phyloP scores from a whole-genome alignment of 2,797 vertebrate species.

The Sphenodon punctatus region DNA sequence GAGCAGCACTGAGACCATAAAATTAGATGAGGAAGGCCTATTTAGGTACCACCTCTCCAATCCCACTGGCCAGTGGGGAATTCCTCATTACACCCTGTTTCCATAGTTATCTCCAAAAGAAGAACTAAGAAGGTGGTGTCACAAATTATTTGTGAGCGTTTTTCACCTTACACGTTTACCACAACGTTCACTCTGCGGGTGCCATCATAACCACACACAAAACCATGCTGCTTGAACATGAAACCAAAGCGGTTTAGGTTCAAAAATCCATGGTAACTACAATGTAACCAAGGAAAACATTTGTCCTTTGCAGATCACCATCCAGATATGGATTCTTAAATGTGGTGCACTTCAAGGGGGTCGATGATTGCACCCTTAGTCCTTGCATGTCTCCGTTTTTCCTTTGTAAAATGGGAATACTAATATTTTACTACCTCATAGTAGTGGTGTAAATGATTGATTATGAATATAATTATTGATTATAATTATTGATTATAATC shows the following conservation, averaged over 20 bases:
- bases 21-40: background rate
- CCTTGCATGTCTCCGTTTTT: too few species aligned
- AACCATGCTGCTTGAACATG: background rate
- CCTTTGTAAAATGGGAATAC: too few species aligned
- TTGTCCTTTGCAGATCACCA: background rate
- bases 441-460: too few species aligned
- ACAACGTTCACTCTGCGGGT: background rate
- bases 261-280: background rate
- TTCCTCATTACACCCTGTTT: background rate
- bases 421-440: too few species aligned
- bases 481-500: too few species aligned
- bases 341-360: background rate
- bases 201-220: background rate
- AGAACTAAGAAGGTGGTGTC: background rate
- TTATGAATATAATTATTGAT: too few species aligned
- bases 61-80: background rate
- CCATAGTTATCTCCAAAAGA: background rate
- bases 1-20: background rate
- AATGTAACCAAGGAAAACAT: background rate
- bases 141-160: background rate
- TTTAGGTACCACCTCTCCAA: background rate
- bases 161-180: background rate
- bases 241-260: background rate
- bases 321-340: accelerated
- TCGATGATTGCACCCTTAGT: too few species aligned